These are phyloP conservation scores for Scytalopus superciliaris DNA, from an alignment of 2,113 vertebrate species.

Conservation along the genomic window DNA sequence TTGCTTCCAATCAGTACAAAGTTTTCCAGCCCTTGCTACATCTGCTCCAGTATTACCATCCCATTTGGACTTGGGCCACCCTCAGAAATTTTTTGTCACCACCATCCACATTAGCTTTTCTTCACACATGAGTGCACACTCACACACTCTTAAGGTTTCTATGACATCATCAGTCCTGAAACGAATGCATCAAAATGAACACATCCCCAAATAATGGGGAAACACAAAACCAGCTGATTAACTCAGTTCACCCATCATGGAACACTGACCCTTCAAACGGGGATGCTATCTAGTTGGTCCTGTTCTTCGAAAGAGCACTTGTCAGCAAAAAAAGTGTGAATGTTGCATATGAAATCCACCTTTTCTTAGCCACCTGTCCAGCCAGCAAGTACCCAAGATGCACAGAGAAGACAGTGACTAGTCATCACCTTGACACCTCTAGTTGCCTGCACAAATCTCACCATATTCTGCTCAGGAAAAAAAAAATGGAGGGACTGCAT, in stretches of 20 bases:
- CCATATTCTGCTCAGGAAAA: neutral
- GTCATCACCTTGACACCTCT: neutral
- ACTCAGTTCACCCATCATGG: neutral
- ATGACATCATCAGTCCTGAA: neutral
- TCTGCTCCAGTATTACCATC: neutral
- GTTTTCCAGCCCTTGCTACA: neutral
- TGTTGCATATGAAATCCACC: neutral
- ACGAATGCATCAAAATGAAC: neutral
- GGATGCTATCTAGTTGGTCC: neutral
- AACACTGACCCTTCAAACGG: neutral
- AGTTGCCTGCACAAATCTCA: neutral
- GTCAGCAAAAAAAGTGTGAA: neutral
- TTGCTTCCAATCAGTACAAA: neutral
- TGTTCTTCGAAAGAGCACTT: neutral
- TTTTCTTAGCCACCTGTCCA: neutral
- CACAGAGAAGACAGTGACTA: neutral
- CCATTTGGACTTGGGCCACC: neutral
- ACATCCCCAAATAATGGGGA: fast-evolving
- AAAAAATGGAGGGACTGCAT: neutral
- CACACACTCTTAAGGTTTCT: neutral
- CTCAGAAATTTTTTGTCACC: neutral
- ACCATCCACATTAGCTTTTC: neutral
- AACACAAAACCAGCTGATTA: neutral
- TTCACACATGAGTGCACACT: neutral
- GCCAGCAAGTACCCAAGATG: neutral